Base-by-base conservation (phyloP, 2,797 vertebrate species). In the Simalia tracyae region DNA sequence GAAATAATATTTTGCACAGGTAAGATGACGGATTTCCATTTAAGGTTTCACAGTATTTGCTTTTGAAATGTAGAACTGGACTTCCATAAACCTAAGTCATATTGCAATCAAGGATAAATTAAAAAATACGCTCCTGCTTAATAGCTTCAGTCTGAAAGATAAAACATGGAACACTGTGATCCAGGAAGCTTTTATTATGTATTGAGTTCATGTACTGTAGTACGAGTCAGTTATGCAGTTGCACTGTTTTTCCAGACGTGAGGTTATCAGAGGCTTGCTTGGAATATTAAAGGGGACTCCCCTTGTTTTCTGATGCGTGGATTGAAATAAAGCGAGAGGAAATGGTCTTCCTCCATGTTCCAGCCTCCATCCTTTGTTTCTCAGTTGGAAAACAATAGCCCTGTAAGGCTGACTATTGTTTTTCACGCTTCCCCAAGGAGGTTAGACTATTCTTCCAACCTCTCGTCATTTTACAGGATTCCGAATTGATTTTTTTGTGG, bases 81-180 rank as follows among this genome's bases (percentile, higher is more conserved):
- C 91, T 2, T 19, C 28, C 4, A 26, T 46, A 26, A 91, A 3
- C 28, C 63, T 90, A 92, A 59, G 2, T 1, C 76, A 89, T 89
- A 10, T 63, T 89, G 61, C 56, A 66, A 68, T 88, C 76, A 64
- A 93, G 87, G 11, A 60, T 54, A 64, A 90, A 57, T 91, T 72
- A 76, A 86, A 93, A 63, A 91, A 36, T 14, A 46, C 68, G 14
- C 56, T 6, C 46, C 1, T n/a, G 76, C 17, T 6, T n/a, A 17
- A 24, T 10, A 81, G 57, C 2, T 50, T 72, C 1, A 0, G 24
- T 4, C 84, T 66, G 68, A 84, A 90, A 91, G 50, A 7, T 31
- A 84, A 28, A 11, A 26, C 31, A 36, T 76, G 63, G 10, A 61
- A 87, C 89, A 94, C 86, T 3, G 50, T 84, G 57, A 8, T 84